Evolutionary conservation across 2,888 invertebrate species (phyloP), one percentile per base, ranked within the genome.

Genomic region (Agelastica alni): DNA sequence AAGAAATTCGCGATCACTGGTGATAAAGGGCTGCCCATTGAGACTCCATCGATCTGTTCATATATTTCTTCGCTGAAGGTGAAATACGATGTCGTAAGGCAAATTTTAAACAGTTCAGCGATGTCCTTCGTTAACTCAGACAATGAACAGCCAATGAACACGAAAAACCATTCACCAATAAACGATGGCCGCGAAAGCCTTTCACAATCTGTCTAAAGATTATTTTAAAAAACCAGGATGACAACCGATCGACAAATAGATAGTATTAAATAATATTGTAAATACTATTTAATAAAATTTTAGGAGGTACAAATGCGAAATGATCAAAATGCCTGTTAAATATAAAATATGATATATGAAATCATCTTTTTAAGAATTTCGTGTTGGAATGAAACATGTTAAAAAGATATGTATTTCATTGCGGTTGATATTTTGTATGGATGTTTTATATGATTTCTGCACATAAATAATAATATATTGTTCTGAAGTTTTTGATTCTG

Each of bases 261-360:
- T 39, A 39, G 20, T 20, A 39, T 36, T 30, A 36, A 39, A 18
- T 39, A 51, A 52, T n/a, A n/a, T 36, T 52, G 56, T 53, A 53
- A 48, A 58, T 58, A 52, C 34, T 58, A 52, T 55, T 49, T 46
- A 55, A 46, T 46, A 16, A 42, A 42, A 41, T 41, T 39, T 48
- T 16, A 32, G 18, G 51, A 20, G 55, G 46, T 55, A 46, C 55
- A 55, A 55, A 46, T 32, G 7, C 14, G 31, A 36, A 28, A 51
- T 51, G 51, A 51, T 55, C 51, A 51, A 55, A 55, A 51, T 28
- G 36, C 28, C 13, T 44, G 43, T 45, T 45, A 22, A 14, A 44
- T n/a, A 30, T 16, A 20, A 43, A 14, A 43, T 43, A 30, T 43
- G n/a, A 30, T 43, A 30, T 39, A 39, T 26, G 6, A 26, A 26